Base-by-base conservation (phyloP, 2,888 invertebrate genomes). In the Brachycybe producta region DNA sequence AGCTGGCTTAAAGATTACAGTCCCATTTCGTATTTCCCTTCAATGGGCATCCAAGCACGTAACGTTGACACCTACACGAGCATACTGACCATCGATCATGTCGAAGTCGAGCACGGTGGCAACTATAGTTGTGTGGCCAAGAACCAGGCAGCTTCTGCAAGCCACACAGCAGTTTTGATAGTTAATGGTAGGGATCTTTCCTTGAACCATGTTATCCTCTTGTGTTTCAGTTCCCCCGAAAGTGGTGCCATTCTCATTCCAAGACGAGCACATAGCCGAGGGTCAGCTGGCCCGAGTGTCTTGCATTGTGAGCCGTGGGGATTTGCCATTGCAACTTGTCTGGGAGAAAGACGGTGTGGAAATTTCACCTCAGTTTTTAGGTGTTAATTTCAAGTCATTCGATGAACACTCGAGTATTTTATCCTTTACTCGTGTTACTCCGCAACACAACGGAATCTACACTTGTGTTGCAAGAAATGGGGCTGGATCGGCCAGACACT, bases 1-100 rank as follows among this genome's bases (percentile, higher is more conserved):
- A 70, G 73, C 51, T 83, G 82, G 82, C 76, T 74, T 55, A 75
- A 80, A 57, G 78, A 81, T 62, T 75, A 75, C 38, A 67, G 68
- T 28, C 66, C 70, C 73, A 61, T 66, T 45, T 61, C 62, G 1
- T 59, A 58, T 40, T 24, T 41, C 15, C n/a, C n/a, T n/a, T n/a
- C n/a, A n/a, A 15, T 24, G 1, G 51, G 44, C 11, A n/a, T 59
- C 58, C 52, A 55, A 54, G 26, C 56, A 59, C 52, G 46, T 26
- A 46, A 47, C 13, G 48, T 54, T 32, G 54, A 54, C 52, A 51
- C 47, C 36, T 49, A 49, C 49, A 47, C 54, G 13, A 54, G 52
- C 30, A 46, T 51, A 42, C 27, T 54, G 50, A 54, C 52, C 50
- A 52, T 54, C 39, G 54, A 54, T 17, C 32, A 54, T 42, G 54